Conservation (phyloP, 2,113 vertebrate species). For the Rhipidura dahli region DNA sequence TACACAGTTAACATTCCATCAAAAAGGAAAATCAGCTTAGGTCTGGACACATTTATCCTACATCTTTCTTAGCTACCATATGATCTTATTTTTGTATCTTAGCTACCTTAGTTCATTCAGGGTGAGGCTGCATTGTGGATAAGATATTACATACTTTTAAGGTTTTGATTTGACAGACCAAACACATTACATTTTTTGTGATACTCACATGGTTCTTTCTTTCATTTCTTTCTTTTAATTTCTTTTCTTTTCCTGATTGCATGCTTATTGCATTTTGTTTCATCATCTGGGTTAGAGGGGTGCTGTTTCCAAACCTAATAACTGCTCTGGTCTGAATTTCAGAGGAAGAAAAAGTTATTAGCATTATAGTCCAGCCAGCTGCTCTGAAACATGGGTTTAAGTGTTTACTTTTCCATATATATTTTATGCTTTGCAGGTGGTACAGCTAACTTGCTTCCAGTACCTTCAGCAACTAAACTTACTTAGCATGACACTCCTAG, state of each 20-base stretch:
- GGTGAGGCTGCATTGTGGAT: background rate
- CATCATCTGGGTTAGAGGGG: fast-evolving
- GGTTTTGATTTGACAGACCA: background rate
- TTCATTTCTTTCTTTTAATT: fast-evolving
- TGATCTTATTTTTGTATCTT: background rate
- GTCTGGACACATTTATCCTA: background rate
- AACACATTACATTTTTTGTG: background rate
- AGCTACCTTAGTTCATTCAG: background rate
- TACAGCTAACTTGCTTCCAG: background rate
- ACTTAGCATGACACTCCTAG: background rate
- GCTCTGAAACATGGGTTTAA: background rate
- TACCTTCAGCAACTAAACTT: background rate
- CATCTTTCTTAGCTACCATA: background rate
- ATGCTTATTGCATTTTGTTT: background rate
- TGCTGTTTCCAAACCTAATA: background rate
- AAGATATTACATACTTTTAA: background rate
- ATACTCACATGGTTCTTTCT: fast-evolving
- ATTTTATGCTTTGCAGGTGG: background rate
- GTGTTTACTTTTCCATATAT: background rate
- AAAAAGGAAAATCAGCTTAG: background rate
- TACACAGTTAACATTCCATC: background rate
- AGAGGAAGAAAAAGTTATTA: background rate
- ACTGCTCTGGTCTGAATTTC: background rate
- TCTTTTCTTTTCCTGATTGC: background rate
- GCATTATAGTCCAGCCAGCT: background rate